Conservation (phyloP, 2,888 invertebrate genomes). For the Eumerus sabulonum region DNA sequence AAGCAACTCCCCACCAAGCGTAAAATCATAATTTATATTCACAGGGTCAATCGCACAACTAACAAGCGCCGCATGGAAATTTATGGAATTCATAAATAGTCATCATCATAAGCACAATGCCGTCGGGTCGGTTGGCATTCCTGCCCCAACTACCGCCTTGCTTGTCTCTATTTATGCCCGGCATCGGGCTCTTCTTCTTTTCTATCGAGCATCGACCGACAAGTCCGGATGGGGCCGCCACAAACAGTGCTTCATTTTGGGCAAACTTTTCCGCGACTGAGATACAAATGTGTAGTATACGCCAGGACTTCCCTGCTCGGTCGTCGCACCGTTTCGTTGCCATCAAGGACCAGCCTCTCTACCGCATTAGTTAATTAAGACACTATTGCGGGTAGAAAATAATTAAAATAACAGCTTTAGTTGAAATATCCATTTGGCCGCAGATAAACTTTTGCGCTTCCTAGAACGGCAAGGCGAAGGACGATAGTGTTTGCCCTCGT, state of each 20-base stretch:
- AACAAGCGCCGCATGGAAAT: constrained; percentile 54
- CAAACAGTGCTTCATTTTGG: background rate
- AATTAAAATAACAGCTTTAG: constrained; percentile 69
- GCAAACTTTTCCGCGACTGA: constrained; percentile 35
- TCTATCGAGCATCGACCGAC: background rate
- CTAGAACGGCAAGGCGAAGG: constrained; percentile 21
- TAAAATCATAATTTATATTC: constrained; percentile 60
- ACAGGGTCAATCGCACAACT: constrained; percentile 61
- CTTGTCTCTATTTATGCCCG: constrained; percentile 48
- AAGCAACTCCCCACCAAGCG: constrained; percentile 49
- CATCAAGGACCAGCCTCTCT: background rate
- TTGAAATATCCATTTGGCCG: constrained; percentile 68
- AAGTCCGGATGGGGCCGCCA: background rate
- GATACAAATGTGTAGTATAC: constrained; percentile 9
- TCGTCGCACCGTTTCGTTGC: too few species aligned
- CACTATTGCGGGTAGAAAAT: constrained; percentile 68
- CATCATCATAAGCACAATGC: constrained; percentile 56
- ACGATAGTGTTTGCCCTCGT: too few species aligned
- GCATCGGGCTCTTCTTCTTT: background rate
- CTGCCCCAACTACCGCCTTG: constrained; percentile 17
- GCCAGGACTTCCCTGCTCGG: background rate
- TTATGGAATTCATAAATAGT: constrained; percentile 56
- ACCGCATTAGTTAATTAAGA: constrained; percentile 68
- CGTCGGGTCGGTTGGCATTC: constrained; percentile 5
- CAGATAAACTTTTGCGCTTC: constrained; percentile 61